Evolutionary conservation across 2,888 invertebrate species (phyloP).

Genomic region (Cantharis rufa): DNA sequence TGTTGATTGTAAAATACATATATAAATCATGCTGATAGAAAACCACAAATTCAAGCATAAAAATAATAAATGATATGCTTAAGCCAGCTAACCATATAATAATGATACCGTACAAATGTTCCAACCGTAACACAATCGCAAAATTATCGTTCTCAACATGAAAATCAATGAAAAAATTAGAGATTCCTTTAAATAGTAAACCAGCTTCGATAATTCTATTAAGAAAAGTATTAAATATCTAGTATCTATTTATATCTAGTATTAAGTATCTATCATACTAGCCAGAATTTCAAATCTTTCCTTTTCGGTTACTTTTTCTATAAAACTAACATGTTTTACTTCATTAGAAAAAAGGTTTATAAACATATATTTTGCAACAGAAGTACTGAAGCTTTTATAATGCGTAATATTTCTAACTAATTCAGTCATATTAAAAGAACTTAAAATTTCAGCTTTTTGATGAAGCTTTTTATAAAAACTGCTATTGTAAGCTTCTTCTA

Average conservation of each 20-base stretch:
- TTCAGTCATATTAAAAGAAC: neutral
- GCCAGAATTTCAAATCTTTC: neutral
- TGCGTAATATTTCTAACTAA: neutral
- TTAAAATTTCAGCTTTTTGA: neutral
- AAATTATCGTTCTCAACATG: too few species aligned
- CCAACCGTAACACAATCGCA: neutral
- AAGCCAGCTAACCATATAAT: neutral
- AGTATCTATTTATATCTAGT: too few species aligned
- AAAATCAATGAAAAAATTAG: neutral
- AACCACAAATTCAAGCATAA: neutral
- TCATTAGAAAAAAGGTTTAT: neutral
- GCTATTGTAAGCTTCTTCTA: neutral
- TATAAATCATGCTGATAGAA: neutral
- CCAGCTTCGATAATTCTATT: neutral
- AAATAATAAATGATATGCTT: neutral
- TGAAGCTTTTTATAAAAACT: neutral
- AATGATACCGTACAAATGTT: neutral
- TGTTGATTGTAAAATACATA: too few species aligned
- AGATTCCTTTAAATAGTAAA: neutral
- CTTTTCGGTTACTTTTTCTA: neutral
- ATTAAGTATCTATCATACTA: neutral
- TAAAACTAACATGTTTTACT: neutral
- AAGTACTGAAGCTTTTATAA: neutral
- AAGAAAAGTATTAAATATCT: neutral
- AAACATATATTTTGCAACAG: neutral